A percentile compares a stretch with the other conserved stretches of the same genome.
These are phyloP conservation scores for Musca vetustissima DNA, from an alignment of 1,140 invertebrate species.

Conservation along the genomic window DNA sequence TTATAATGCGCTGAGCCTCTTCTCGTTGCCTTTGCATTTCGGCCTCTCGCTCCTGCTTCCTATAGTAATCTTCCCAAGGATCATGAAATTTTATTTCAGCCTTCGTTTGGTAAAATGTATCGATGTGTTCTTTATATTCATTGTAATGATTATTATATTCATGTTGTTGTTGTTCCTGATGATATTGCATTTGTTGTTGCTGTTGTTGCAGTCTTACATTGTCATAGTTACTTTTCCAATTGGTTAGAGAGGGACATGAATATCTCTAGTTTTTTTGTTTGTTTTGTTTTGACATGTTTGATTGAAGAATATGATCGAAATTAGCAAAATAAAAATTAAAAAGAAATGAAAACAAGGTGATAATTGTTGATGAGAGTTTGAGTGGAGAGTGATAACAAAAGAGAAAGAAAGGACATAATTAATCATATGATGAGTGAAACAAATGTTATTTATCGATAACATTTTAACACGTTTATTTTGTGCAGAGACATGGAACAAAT, in stretches of 20 bases:
- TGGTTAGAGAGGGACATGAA: background rate
- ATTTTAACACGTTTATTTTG: too few species aligned
- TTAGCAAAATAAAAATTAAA: too few species aligned
- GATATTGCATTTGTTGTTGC: conserved; percentile 8
- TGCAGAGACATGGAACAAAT: too few species aligned
- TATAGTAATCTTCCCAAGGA: conserved; percentile 62
- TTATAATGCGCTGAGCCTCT: background rate
- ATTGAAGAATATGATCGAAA: too few species aligned
- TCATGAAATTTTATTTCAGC: conserved; percentile 48
- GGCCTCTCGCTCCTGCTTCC: conserved; percentile 40
- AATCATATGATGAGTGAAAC: too few species aligned
- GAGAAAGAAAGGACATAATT: too few species aligned
- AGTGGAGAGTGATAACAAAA: too few species aligned
- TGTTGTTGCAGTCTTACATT: conserved; percentile 5
- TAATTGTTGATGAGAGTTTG: too few species aligned
- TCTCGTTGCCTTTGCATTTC: background rate
- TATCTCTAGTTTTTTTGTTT: background rate
- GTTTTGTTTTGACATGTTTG: too few species aligned
- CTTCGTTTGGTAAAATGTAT: conserved; percentile 31
- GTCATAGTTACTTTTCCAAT: conserved; percentile 20
- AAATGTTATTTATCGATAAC: too few species aligned
- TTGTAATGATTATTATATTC: conserved; percentile 34
- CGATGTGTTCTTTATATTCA: conserved; percentile 21
- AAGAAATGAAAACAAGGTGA: too few species aligned
- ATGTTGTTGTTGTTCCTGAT: conserved; percentile 20